These are phyloP conservation scores for Lamprologus speciosus DNA, from an alignment of 2,113 vertebrate species.

Conservation along the genomic window DNA sequence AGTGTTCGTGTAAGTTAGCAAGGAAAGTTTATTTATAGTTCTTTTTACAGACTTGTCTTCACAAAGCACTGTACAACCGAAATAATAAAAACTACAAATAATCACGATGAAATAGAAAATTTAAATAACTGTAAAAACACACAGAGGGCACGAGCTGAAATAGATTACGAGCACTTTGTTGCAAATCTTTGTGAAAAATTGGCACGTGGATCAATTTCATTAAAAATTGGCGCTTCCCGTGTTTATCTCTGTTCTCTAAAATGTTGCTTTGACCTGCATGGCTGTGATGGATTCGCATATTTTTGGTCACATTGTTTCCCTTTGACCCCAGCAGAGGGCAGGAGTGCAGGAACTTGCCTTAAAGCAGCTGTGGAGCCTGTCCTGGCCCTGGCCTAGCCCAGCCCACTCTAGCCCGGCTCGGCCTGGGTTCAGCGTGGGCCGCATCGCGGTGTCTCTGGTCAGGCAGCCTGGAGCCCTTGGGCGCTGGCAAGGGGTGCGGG, in stretches of 20 bases:
- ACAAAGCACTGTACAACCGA: neutral
- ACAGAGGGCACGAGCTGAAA: neutral
- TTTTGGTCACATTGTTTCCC: neutral
- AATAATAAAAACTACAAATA: neutral
- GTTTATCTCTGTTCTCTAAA: neutral
- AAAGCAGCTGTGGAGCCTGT: neutral
- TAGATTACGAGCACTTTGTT: neutral
- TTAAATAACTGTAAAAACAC: neutral
- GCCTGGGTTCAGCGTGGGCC: slow-evolving; percentile 72
- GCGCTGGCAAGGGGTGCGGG: slow-evolving; percentile 76
- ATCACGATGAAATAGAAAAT: neutral
- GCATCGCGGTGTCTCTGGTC: slow-evolving; percentile 78
- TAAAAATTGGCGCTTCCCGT: neutral
- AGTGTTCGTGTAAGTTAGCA: neutral
- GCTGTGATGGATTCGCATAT: neutral
- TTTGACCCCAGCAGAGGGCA: slow-evolving; percentile 64
- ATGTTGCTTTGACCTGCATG: neutral
- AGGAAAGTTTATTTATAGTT: neutral
- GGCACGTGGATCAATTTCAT: neutral
- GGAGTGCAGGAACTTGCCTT: slow-evolving; percentile 43
- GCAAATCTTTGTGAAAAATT: neutral
- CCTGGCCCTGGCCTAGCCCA: slow-evolving; percentile 37
- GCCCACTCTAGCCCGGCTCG: slow-evolving; percentile 54
- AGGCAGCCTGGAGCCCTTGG: slow-evolving; percentile 83
- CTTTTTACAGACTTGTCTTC: neutral